Conservation (phyloP, 2,797 vertebrate genomes). For the Antrozous pallidus region DNA sequence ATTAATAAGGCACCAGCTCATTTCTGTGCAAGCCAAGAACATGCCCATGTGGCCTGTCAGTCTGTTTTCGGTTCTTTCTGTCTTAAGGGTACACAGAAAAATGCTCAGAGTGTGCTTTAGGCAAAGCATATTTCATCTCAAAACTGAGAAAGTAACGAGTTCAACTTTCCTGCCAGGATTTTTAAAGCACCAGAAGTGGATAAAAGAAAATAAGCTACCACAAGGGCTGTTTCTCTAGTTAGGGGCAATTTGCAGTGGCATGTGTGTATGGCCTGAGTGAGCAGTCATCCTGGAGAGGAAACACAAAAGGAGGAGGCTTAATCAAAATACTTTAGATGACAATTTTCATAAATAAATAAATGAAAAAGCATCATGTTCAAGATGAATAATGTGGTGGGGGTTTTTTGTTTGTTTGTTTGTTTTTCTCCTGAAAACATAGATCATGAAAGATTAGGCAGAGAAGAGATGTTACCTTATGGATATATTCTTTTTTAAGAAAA, state of each 20-base stretch:
- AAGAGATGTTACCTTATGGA: background rate
- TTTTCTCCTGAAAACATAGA: background rate
- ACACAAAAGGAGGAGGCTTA: background rate
- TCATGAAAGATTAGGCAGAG: background rate
- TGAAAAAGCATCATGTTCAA: slow-evolving; percentile 16
- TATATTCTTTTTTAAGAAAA: slow-evolving; percentile 10
- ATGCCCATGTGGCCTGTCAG: background rate
- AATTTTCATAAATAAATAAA: slow-evolving; percentile 46
- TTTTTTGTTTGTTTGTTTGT: background rate
- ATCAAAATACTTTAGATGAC: slow-evolving; percentile 31
- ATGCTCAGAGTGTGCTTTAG: slow-evolving; percentile 48
- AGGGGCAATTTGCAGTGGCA: background rate
- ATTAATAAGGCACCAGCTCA: background rate
- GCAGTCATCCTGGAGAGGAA: background rate
- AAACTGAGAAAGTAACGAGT: slow-evolving; percentile 18
- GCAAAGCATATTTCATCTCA: slow-evolving; percentile 55
- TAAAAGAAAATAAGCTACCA: slow-evolving; percentile 36
- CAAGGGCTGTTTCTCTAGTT: slow-evolving; percentile 35
- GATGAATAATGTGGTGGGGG: background rate
- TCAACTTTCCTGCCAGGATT: slow-evolving; percentile 42
- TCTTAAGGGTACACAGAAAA: slow-evolving; percentile 53
- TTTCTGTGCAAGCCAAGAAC: background rate
- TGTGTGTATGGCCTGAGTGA: background rate
- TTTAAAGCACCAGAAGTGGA: slow-evolving; percentile 46
- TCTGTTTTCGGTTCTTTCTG: slow-evolving; percentile 12